phyloP scores from a whole-genome alignment of 2,797 vertebrate genomes.

The Anomalospiza imberbis region DNA sequence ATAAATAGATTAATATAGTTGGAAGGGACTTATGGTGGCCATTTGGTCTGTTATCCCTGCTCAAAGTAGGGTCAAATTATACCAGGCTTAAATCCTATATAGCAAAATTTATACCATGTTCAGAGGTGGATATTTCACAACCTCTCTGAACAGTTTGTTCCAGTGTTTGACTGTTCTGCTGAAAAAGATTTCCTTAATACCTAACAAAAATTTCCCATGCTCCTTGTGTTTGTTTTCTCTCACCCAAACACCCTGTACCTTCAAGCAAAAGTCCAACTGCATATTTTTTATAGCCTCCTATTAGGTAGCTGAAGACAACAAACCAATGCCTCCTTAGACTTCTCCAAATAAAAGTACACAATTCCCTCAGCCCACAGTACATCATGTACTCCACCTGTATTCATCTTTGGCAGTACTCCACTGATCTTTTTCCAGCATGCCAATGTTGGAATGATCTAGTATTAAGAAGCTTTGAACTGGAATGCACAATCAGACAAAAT shows the following conservation, averaged over 20 bases:
- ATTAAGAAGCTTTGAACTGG: neutral
- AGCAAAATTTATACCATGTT: neutral
- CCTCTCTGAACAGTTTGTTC: neutral
- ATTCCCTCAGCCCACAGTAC: neutral
- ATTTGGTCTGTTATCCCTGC: neutral
- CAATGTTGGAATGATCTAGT: neutral
- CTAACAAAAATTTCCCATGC: neutral
- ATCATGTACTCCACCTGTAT: neutral
- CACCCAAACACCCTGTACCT: neutral
- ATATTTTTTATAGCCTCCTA: neutral
- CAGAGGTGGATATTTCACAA: neutral
- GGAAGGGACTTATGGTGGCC: neutral
- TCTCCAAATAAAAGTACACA: neutral
- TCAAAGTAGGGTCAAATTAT: neutral
- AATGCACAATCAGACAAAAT: neutral
- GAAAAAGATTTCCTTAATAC: neutral
- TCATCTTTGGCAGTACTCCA: neutral
- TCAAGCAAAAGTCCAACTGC: neutral
- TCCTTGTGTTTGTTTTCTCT: neutral
- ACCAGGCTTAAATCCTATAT: neutral
- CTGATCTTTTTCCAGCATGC: neutral
- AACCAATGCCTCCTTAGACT: neutral
- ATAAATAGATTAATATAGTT: neutral
- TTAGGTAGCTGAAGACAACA: neutral
- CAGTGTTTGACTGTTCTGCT: fast-evolving